Base-by-base conservation (phyloP, 2,113 vertebrate genomes). In the Cinclus mexicanus region DNA sequence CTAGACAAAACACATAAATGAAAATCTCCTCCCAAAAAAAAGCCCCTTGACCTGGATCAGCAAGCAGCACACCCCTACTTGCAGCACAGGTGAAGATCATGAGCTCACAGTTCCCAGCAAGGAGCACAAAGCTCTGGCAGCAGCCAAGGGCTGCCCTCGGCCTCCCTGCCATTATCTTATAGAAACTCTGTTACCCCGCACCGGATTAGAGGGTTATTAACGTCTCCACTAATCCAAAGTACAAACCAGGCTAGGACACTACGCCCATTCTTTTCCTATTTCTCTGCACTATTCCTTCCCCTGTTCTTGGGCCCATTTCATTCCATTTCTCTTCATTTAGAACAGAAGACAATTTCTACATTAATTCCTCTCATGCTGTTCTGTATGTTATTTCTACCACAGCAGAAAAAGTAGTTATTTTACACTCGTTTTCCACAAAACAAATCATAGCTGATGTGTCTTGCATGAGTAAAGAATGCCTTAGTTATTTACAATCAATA, bases 141-240 rank as follows among this genome's bases (percentile, higher is more conserved):
- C 55, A 83, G 88, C 61, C 92, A 46, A 93, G 94, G 87, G 93
- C 95, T 95, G 95, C 74, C 77, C 88, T 94, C 14, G 7, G 79
- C 56, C 76, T 70, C 83, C 41, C 60, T 49, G 82, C 0, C 3
- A 50, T 26, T 96, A 95, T 95, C 90, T 1, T 24, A 24, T 0
- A 71, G 79, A 79, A 94, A 78, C 76, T 71, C 84, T 75, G 78
- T 88, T 78, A 89, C 82, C 60, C 76, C 64, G 55, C 75, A 19
- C 15, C 20, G 87, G 86, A 90, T 93, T 23, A 90, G 60, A 87
- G 69, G 88, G 80, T 90, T 87, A 93, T 96, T 92, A 93, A 82
- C 10, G 1, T 76, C 76, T 29, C 44, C 37, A 78, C 47, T 52
- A 89, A 96, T 53, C 60, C 93, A 94, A 97, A 96, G 94, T 96